Evolutionary conservation across 2,797 vertebrate genomes (phyloP).

Genomic region (Sebastes vulpes): DNA sequence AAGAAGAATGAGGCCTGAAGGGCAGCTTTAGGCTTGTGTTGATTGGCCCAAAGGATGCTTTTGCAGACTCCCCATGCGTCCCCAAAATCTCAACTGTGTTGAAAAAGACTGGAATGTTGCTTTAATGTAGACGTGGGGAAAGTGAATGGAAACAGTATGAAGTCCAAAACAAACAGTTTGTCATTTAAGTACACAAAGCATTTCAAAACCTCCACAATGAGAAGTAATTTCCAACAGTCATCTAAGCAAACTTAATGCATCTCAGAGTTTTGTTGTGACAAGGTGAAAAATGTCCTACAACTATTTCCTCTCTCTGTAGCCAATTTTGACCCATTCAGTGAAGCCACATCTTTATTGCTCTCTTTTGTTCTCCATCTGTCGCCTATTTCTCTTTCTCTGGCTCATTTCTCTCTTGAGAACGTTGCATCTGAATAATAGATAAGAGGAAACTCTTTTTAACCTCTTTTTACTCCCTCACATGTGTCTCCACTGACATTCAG

Average conservation of each 20-base stretch:
- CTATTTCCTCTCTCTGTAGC: neutral
- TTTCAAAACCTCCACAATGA: neutral
- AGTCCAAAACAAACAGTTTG: neutral
- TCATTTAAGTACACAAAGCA: constrained; percentile 2
- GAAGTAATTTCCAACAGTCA: neutral
- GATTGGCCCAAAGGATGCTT: neutral
- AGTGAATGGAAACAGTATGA: neutral
- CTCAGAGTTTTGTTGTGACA: neutral
- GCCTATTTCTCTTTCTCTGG: neutral
- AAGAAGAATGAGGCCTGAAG: neutral
- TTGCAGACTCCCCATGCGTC: neutral
- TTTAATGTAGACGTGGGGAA: neutral
- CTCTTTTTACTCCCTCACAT: neutral
- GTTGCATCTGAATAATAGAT: neutral
- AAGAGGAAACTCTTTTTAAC: neutral
- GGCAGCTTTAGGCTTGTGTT: neutral
- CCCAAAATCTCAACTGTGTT: neutral
- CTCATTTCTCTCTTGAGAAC: neutral
- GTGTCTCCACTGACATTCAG: neutral
- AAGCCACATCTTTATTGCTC: neutral
- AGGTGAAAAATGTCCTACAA: neutral
- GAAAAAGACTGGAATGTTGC: neutral
- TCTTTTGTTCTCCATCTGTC: neutral
- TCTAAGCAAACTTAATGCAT: neutral
- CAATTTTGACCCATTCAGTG: neutral